These are phyloP conservation scores for Pseudois nayaur DNA, from an alignment of 2,113 vertebrate genomes.

Conservation along the genomic window DNA sequence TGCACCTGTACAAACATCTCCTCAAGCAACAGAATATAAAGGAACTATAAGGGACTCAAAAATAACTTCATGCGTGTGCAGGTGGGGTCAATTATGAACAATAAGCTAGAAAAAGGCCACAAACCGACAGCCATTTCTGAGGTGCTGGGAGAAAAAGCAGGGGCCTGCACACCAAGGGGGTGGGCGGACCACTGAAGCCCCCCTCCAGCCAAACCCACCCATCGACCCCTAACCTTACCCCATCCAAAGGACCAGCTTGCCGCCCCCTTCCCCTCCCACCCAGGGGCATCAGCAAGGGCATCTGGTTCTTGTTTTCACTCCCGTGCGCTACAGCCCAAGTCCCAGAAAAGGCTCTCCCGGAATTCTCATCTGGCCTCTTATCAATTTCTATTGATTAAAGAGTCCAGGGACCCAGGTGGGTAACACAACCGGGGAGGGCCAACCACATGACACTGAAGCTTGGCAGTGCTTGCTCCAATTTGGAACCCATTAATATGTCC, in stretches of 20 bases:
- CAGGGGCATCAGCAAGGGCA: neutral
- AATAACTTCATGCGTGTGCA: neutral
- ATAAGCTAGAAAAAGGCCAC: neutral
- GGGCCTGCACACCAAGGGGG: neutral
- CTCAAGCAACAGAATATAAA: neutral
- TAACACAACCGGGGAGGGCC: neutral
- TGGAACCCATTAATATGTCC: neutral
- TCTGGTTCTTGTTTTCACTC: neutral
- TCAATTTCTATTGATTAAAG: neutral
- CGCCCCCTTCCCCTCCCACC: no score
- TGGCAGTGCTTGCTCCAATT: neutral
- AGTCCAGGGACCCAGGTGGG: neutral
- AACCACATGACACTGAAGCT: neutral
- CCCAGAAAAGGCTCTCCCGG: neutral
- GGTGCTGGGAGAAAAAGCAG: neutral
- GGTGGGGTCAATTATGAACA: neutral
- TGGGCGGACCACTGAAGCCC: neutral
- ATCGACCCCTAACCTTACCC: neutral
- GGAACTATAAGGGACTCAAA: neutral
- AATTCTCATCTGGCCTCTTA: neutral
- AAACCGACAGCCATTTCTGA: neutral
- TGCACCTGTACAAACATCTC: neutral
- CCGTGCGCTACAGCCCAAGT: neutral
- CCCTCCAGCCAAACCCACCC: neutral
- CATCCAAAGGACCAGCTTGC: neutral